Conservation (phyloP, 2,888 invertebrate species). For the Hemithea aestivaria region DNA sequence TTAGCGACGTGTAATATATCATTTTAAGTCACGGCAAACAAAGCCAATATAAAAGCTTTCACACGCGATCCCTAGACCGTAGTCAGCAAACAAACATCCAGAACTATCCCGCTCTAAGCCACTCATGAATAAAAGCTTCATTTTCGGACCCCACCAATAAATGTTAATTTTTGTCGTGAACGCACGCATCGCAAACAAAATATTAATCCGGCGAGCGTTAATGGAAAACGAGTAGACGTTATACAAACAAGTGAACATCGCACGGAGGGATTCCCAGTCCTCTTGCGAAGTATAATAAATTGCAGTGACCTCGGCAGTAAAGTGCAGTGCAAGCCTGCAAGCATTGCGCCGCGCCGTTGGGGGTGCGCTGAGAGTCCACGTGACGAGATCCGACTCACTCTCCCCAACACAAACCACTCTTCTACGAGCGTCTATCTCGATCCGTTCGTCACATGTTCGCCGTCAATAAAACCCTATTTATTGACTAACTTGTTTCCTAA, state of each 20-base stretch:
- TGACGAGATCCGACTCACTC: too few species aligned
- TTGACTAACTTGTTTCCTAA: slow-evolving; percentile 3
- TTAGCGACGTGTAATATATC: slow-evolving; percentile 73
- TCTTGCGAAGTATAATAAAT: slow-evolving; percentile 63
- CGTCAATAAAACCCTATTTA: slow-evolving; percentile 5
- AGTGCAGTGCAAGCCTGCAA: slow-evolving; percentile 43
- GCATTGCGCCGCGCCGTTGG: slow-evolving; percentile 13
- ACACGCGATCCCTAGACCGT: slow-evolving; percentile 70
- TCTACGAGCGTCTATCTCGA: slow-evolving; percentile 7
- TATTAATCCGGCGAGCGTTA: slow-evolving; percentile 75
- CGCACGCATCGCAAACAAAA: slow-evolving; percentile 75
- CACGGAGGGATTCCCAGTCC: slow-evolving; percentile 34
- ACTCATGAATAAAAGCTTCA: slow-evolving; percentile 76
- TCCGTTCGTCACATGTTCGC: slow-evolving; percentile 6
- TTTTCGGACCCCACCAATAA: slow-evolving; percentile 73
- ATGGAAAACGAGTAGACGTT: slow-evolving; percentile 74
- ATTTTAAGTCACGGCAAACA: slow-evolving; percentile 75
- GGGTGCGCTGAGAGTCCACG: slow-evolving; percentile 10
- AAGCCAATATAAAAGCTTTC: slow-evolving; percentile 72
- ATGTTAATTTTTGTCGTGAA: slow-evolving; percentile 76
- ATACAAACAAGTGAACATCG: slow-evolving; percentile 66
- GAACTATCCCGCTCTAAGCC: slow-evolving; percentile 73
- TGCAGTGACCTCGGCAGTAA: slow-evolving; percentile 59
- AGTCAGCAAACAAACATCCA: slow-evolving; percentile 70
- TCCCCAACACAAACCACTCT: slow-evolving; percentile 5